Evolutionary conservation across 2,113 vertebrate genomes (phyloP).

Genomic region (Mola mola): DNA sequence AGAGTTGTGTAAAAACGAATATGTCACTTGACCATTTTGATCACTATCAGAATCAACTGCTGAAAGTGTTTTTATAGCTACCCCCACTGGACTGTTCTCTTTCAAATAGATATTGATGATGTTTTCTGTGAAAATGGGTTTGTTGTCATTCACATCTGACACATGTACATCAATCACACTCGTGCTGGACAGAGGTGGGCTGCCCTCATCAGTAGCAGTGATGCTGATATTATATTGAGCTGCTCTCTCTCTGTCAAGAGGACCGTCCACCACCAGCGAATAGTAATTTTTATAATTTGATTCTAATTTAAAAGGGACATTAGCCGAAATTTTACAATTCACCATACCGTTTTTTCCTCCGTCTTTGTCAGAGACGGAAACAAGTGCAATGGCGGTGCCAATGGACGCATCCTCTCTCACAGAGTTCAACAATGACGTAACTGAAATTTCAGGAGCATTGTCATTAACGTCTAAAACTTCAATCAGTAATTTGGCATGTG

Average conservation of each 20-base stretch:
- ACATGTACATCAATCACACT: conserved; percentile 77
- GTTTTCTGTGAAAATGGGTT: conserved; percentile 76
- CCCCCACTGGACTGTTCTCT: conserved; percentile 76
- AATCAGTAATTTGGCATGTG: conserved; percentile 84
- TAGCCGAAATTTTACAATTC: conserved; percentile 69
- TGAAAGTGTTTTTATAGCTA: conserved; percentile 55
- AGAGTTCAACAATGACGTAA: conserved; percentile 78
- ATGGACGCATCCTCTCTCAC: conserved; percentile 82
- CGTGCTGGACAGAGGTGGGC: conserved; percentile 78
- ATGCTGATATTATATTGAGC: conserved; percentile 84
- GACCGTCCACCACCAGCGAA: conserved; percentile 80
- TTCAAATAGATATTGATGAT: conserved; percentile 71
- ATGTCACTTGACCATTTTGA: conserved; percentile 62
- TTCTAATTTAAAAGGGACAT: conserved; percentile 78
- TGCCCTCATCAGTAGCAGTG: conserved; percentile 84
- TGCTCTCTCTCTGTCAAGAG: conserved; percentile 83
- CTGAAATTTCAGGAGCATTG: conserved; percentile 76
- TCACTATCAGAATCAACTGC: conserved; percentile 68
- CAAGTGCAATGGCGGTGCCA: conserved; percentile 85
- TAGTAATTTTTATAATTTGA: conserved; percentile 83
- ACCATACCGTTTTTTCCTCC: conserved; percentile 81
- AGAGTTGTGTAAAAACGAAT: conserved; percentile 52
- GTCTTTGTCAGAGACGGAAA: conserved; percentile 84
- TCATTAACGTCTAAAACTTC: conserved; percentile 82
- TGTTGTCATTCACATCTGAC: conserved; percentile 88